Evolutionary conservation across 2,888 invertebrate species (phyloP), one percentile per base, ranked within the genome.

Genomic region (Corythucha ciliata): DNA sequence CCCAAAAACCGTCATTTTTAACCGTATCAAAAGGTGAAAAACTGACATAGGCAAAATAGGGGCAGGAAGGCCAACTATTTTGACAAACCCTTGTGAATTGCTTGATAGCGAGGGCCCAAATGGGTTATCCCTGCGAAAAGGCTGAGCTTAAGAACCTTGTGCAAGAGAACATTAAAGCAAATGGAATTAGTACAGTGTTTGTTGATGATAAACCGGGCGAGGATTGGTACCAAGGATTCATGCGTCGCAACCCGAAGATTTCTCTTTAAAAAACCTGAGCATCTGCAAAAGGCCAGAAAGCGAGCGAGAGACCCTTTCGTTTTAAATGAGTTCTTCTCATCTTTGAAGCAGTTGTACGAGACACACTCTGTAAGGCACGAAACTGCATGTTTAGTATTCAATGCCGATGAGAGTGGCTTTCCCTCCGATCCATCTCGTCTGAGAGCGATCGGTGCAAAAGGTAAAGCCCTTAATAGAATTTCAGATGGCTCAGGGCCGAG

Each of bases 401-500:
- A 60, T 47, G 50, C 57, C 14, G 62, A 62, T 53, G 62, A 62
- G 52, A 55, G 37, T 27, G 61, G 62, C 3, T 63, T 61, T 55
- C 40, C 46, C 29, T 54, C 47, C 32, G 60, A 63, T 52, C 61
- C 62, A 12, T 45, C 52, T 20, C 50, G 56, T 24, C 50, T 61
- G n/a, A 50, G 52, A 50, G 63, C 59, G 14, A 60, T 62, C 41
- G 61, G 63, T 2, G 53, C 52, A 56, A 63, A 59, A 42, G 62
- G 60, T 32, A 52, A 53, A 44, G 36, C 62, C 25, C 51, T 63
- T 14, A 41, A 26, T 33, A 26, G 61, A 48, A 55, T 63, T 41
- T 59, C 55, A 33, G 60, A 62, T 26, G 62, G 63, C 5, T 61
- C 60, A 20, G 64, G 63, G 20, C n/a, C 34, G 60, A 49, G 61